A percentile compares a stretch with the other conserved stretches of the same genome.
Evolutionary conservation across 2,113 vertebrate genomes (phyloP).

Genomic region (Strix aluco): DNA sequence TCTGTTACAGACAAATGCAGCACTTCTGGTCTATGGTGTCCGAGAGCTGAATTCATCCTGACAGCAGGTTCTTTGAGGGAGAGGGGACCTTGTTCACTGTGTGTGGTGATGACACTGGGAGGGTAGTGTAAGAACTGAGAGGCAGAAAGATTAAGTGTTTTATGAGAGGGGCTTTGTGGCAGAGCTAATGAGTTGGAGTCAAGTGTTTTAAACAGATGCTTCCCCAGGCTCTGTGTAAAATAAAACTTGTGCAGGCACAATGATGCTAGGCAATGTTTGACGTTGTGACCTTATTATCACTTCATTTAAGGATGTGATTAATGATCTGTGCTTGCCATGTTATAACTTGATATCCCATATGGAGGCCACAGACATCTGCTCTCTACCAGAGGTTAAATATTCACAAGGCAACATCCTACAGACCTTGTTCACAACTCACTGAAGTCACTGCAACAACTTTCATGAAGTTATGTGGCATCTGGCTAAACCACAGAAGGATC

Average conservation of each 20-base stretch:
- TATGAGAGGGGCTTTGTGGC: background rate
- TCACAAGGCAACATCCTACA: background rate
- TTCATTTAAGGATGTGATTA: constrained; percentile 40
- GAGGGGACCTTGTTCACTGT: background rate
- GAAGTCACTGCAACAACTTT: background rate
- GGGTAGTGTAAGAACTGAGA: background rate
- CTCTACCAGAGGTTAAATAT: background rate
- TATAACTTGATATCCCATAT: background rate
- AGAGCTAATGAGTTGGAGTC: background rate
- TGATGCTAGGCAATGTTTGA: constrained; percentile 18
- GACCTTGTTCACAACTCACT: background rate
- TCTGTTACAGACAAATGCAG: background rate
- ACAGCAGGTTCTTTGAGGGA: background rate
- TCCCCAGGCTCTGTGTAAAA: constrained; percentile 14
- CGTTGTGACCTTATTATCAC: constrained; percentile 36
- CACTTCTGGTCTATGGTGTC: background rate
- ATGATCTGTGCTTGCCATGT: constrained; percentile 8
- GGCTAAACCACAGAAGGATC: background rate
- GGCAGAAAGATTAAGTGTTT: background rate
- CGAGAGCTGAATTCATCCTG: background rate
- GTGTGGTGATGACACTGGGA: rapidly evolving
- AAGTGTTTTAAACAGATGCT: constrained; percentile 21
- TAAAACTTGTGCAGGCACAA: constrained; percentile 29
- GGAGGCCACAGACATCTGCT: background rate
- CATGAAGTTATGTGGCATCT: background rate